These are phyloP conservation scores for Coptodon rendalli DNA, from an alignment of 2,113 vertebrate species.

Conservation along the genomic window DNA sequence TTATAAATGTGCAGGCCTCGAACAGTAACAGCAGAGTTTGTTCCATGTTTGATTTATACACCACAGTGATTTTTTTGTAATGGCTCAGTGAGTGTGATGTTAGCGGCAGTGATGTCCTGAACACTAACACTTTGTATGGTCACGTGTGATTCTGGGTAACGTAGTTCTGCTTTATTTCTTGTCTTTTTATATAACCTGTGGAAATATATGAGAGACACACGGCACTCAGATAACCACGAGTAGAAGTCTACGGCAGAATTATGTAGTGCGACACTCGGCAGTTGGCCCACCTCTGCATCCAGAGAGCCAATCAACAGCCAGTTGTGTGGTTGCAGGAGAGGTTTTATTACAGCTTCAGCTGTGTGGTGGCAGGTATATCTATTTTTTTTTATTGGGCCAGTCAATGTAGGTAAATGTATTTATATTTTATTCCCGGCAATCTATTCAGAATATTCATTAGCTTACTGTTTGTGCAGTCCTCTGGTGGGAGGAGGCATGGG, in stretches of 20 bases:
- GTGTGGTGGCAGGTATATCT: fast-evolving
- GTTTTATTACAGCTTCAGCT: background rate
- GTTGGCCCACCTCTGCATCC: background rate
- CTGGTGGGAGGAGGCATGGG: background rate
- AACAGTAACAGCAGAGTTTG: background rate
- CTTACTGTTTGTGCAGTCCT: background rate
- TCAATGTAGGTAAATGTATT: background rate
- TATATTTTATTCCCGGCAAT: background rate
- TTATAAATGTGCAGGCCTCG: background rate
- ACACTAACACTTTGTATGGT: fast-evolving
- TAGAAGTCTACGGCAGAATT: background rate
- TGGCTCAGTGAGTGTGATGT: background rate
- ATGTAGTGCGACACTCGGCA: background rate
- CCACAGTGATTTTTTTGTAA: background rate
- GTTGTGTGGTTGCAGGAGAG: background rate
- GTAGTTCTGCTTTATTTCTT: background rate
- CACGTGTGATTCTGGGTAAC: background rate
- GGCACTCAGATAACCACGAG: background rate
- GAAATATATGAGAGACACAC: background rate
- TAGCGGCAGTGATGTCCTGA: fast-evolving
- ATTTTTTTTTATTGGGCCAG: background rate
- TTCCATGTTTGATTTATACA: background rate
- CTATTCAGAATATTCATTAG: background rate
- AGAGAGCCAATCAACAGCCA: background rate
- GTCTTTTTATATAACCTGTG: background rate